These are phyloP conservation scores for Zosterops hypoxanthus DNA, from an alignment of 2,113 vertebrate species.

Conservation along the genomic window DNA sequence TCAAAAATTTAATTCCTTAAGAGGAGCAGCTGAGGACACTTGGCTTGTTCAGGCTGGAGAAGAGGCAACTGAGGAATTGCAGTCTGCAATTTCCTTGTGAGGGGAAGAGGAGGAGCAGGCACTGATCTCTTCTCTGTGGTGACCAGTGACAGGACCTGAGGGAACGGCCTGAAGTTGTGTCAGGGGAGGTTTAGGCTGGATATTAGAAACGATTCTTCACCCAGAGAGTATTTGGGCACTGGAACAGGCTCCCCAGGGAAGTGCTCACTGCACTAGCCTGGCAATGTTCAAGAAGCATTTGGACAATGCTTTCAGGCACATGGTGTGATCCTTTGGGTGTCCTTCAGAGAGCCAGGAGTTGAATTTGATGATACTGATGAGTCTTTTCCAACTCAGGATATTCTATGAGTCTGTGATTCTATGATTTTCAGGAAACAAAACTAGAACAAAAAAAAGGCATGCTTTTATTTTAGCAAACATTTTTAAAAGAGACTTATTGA, in stretches of 20 bases:
- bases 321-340: not conserved
- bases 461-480: not conserved
- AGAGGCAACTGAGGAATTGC: not conserved
- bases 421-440: not conserved
- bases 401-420: not conserved
- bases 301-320: not conserved
- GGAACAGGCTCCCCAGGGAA: not conserved
- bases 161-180: not conserved
- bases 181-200: not conserved
- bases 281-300: fast-evolving
- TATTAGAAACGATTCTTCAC: not conserved
- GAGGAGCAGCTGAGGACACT: not conserved
- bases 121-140: no score
- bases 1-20: not conserved
- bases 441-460: not conserved
- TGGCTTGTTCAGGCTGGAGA: not conserved
- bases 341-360: not conserved
- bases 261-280: not conserved
- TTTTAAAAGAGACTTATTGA: not conserved
- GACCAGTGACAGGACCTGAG: fast-evolving
- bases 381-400: no score
- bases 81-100: fast-evolving
- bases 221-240: fast-evolving
- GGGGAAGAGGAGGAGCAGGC: not conserved
- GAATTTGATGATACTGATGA: not conserved